Base-by-base conservation (phyloP, 1,140 invertebrate genomes). In the Nomia melanderi region DNA sequence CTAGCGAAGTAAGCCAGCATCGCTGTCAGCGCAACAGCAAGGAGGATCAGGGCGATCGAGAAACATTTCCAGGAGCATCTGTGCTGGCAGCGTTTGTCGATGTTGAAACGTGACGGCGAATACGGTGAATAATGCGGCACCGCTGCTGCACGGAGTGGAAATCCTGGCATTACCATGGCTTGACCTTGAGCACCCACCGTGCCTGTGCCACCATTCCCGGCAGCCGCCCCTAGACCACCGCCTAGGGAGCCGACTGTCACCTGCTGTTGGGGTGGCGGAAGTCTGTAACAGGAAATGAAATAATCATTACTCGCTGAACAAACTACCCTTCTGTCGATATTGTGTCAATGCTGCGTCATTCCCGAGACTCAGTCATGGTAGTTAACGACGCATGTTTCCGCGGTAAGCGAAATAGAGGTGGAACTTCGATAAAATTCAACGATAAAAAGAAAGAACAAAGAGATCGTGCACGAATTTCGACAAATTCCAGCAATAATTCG, bases 1-100 rank as follows among this genome's bases (percentile, higher is more conserved):
- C 98, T 96, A 94, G 96, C 97, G 93, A 98, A 98, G 93, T 98
- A 99, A 81, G 97, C 96, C 86, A 98, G 94, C 94, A 98, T 97
- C 72, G 97, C 97, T 83, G 97, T 95, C 83, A 98, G 94, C 79
- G 96, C 95, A 80, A 98, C 96, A 89, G 95, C 96, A 84, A 98
- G 93, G 84, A 98, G 94, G 89, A 98, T 97, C 92, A 98, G 95
- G 79, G 96, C 95, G 91, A 98, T 96, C 89, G 96, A 96, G 89
- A 97, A 77, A 92, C 97, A 98, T 92, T 98, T 98, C 98, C 98
- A 99, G 86, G 97, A 97, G 94, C 97, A 98, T 78, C 96, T 94
- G 88, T 97, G 96, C 88, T 97, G 96, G 92, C 97, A 97, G 77
- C 97, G 95, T 92, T 98, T 98, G 93, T 98, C 96, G 93, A 98